Base-by-base conservation (phyloP, 1,140 invertebrate genomes). In the Drosophila carrolli region DNA sequence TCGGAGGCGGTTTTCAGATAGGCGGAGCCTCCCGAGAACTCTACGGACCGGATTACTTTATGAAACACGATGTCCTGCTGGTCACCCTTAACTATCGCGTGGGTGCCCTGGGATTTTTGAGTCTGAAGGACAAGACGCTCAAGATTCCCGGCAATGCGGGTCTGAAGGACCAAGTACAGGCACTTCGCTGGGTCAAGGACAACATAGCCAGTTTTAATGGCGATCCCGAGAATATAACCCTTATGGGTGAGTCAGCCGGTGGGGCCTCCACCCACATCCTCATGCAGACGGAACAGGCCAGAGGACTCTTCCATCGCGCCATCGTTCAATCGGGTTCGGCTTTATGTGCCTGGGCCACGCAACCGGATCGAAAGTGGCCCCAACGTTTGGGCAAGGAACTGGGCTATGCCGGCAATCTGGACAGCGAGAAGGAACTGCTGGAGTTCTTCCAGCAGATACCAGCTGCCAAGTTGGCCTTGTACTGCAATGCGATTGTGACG, bases 41-140 rank as follows among this genome's bases (percentile, higher is more conserved):
- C 0, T 95, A 95, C 58, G 94, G 95, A 3, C 94, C 95, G 4
- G 94, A 95, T 66, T 94, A 95, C 55, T 93, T 96, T 3, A 89
- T 95, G 16, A 92, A 93, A n/a, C 93, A 96, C 78, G 94, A 94
- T 41, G 92, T 96, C 0, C 91, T 97, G 3, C 62, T 96, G 0
- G 95, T 97, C 0, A 94, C 95, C 4, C 93, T 96, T 2, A 96
- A 96, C 78, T 97, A 97, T 91, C 93, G 96, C 46, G 85, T 96
- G 3, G 95, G 94, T 14, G 91, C 93, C 6, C 90, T 95, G 27
- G 95, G 90, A 9, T 91, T 91, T 14, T n/a, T 91, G 6, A 91
- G 86, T 50, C 67, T 93, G 0, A 80, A 91, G 58, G 92, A 93
- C 58, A 78, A 35, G 2, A 16, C 62, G 0, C 19, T 90, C 4